Base-by-base conservation (phyloP, 2,888 invertebrate species). In the Mellilla xanthometata region DNA sequence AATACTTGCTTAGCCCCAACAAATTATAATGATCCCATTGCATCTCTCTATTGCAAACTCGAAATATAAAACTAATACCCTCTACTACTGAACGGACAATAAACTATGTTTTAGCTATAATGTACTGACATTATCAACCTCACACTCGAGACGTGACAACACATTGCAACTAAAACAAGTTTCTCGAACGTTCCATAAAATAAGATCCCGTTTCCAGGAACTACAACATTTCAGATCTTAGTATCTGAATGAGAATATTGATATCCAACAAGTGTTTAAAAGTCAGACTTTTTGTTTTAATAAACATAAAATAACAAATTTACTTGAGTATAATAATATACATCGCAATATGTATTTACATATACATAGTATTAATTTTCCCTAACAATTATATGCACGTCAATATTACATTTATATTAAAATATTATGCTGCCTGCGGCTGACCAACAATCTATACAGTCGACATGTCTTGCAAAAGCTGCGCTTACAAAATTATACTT, bases 271-370 rank as follows among this genome's bases (percentile, higher is more conserved):
- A 86, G 78, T 81, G 79, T 81, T 82, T 78, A 82, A n/a, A 87
- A 88, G 88, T 89, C 89, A 88, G 88, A 88, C 89, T 88, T 88
- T 48, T 86, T 83, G 81, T 76, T 83, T 81, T 75, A 76, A 67
- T 84, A 86, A 83, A 80, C 71, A 69, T 72, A 73, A 80, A 66
- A 74, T 72, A 81, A 76, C 75, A 85, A 86, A 84, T 84, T 84
- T 78, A 86, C 77, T 80, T 81, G 80, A 75, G 86, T 81, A 86
- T 73, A 83, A 78, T 76, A 84, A 83, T 81, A 86, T 86, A 87
- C 83, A 88, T 82, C 72, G 76, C 70, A 81, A 82, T 84, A 84
- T 83, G 83, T 88, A 88, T 88, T 85, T 83, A 87, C 83, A 88
- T 83, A 89, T 83, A 89, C 81, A 80, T 88, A 89, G 81, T 84